phyloP scores from a whole-genome alignment of 2,888 invertebrate species.

The Pachymerium ferrugineum region DNA sequence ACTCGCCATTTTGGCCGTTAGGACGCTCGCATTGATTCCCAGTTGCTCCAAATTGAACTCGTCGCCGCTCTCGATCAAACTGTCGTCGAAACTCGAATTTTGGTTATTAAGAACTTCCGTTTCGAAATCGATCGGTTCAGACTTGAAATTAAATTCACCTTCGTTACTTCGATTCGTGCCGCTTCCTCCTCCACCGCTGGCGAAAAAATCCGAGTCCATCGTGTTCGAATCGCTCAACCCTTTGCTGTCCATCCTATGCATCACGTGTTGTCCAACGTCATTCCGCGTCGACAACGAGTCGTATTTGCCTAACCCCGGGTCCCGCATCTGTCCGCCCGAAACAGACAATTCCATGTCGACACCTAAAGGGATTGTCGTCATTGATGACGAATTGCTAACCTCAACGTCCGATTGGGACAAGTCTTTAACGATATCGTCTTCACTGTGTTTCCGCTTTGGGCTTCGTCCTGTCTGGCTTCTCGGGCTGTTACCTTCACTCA shows the following conservation, averaged over 20 bases:
- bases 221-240: background rate
- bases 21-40: constrained; percentile 60
- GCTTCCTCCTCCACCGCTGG: background rate
- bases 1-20: constrained; percentile 38
- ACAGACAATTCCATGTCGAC: constrained; percentile 7
- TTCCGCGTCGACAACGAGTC: background rate
- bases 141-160: constrained; percentile 32
- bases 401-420: constrained; percentile 38
- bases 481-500: constrained; percentile 42
- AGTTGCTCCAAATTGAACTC: constrained; percentile 44
- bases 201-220: background rate
- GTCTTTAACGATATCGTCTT: constrained; percentile 40
- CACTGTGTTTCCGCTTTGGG: constrained; percentile 45
- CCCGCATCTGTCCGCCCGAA: background rate
- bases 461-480: constrained; percentile 42
- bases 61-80: constrained; percentile 31
- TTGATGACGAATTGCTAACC: constrained; percentile 35
- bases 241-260: background rate
- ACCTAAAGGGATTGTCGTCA: background rate
- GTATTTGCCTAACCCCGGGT: background rate
- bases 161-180: background rate
- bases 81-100: constrained; percentile 32
- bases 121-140: constrained; percentile 36
- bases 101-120: constrained; percentile 34
- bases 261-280: background rate